Evolutionary conservation across 2,797 vertebrate genomes (phyloP), one percentile per base, ranked within the genome.

Genomic region (Yasuhikotakia modesta): DNA sequence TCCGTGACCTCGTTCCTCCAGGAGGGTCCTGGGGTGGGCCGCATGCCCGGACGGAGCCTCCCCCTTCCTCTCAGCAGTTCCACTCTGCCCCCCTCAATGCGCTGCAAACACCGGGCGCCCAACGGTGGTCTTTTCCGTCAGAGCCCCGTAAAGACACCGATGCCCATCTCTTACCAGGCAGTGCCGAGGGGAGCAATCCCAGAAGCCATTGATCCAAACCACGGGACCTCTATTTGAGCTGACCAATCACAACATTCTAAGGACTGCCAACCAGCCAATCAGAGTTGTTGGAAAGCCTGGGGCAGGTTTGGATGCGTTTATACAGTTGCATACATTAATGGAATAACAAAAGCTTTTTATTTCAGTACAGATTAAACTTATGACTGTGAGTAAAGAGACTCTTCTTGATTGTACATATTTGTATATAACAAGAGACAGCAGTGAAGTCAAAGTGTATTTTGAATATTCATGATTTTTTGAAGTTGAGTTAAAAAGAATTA

Each of bases 401-500:
- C 80, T 77, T 65, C 60, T 94, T 88, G 63, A 76, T 61, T 98
- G 97, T 98, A 98, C 89, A 99, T 98, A 97, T 80, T 55, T 84
- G 83, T 84, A 84, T 71, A 95, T 97, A 99, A 91, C 90, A 92
- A 94, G 92, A 95, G 92, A 94, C 94, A 95, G 93, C 94, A 94
- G 94, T 95, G 94, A 94, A 95, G 94, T 97, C 95, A 97, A 95
- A 98, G 95, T 98, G 97, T 99, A 99, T 99, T 99, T 99, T 99
- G 95, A 99, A 97, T 99, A 99, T 98, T 96, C 95, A 95, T 95
- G 94, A 94, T 82, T 79, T 79, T 83, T 77, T 85, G 86, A 95
- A 94, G 95, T 97, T 94, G 95, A 96, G 95, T 96, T 96, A 94
- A 92, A 91, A 69, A 92, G 84, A 90, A 87, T 88, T 89, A 87